These are phyloP conservation scores for Gyps fulvus DNA, from an alignment of 2,113 vertebrate genomes.

Conservation along the genomic window DNA sequence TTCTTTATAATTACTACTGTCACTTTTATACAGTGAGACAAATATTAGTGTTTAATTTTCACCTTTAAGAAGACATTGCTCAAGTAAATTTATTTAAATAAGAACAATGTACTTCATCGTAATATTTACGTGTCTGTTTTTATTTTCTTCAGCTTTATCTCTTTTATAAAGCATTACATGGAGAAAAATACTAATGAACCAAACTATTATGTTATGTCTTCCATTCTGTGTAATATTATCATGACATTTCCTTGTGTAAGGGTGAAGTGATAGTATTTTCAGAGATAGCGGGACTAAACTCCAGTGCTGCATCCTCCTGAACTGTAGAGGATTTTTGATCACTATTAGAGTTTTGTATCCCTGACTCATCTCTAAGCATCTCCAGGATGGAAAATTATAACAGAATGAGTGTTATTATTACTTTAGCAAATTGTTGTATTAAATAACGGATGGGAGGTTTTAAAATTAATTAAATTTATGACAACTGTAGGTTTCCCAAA, in stretches of 20 bases:
- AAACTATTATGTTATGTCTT: background rate
- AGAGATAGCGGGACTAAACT: background rate
- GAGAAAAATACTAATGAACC: background rate
- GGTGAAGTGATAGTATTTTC: background rate
- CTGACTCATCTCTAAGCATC: background rate
- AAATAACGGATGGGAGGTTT: background rate
- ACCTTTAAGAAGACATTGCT: constrained; percentile 16
- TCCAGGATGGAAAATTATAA: background rate
- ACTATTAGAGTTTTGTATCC: background rate
- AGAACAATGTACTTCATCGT: background rate
- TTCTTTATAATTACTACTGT: background rate
- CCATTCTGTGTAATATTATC: background rate
- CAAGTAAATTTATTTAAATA: constrained; percentile 29
- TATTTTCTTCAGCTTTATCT: background rate
- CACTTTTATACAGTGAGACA: constrained; percentile 47
- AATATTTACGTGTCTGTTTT: background rate
- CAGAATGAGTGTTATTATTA: background rate
- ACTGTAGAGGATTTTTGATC: background rate
- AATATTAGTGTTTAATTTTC: constrained; percentile 6
- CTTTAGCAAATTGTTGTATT: background rate
- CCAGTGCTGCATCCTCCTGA: background rate
- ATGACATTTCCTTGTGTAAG: background rate
- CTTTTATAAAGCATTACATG: constrained; percentile 20
- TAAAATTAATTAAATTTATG: background rate
- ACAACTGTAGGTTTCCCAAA: background rate